Conservation (phyloP, 2,113 vertebrate genomes). For the Gadus macrocephalus region DNA sequence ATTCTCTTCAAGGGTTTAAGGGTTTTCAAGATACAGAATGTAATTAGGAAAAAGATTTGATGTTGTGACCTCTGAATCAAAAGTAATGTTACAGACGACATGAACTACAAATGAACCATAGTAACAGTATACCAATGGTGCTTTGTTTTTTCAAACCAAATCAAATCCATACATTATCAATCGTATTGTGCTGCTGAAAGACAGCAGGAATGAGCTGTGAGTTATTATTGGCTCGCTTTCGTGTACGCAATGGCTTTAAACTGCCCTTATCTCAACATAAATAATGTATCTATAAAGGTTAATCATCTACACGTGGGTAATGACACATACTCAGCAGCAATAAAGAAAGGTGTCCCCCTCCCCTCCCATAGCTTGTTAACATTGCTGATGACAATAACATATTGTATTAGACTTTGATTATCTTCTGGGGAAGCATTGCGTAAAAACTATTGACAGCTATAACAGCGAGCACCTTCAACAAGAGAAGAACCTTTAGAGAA, state of each 20-base stretch:
- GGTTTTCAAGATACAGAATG: constrained; percentile 8
- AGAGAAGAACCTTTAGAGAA: too few relatives aligned
- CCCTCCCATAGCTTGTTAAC: constrained; percentile 17
- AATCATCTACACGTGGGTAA: constrained; percentile 67
- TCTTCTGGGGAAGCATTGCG: constrained; percentile 14
- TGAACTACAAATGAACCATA: neutral
- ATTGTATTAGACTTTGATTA: constrained; percentile 3
- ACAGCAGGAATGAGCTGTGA: constrained; percentile 22
- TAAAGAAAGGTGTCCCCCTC: constrained; percentile 51
- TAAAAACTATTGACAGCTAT: neutral
- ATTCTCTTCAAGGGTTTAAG: constrained; percentile 21
- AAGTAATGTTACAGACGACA: constrained; percentile 12
- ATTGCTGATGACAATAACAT: constrained; percentile 11
- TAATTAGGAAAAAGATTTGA: neutral
- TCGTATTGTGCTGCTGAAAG: neutral
- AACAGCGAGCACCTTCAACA: neutral
- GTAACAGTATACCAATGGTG: neutral
- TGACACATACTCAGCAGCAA: constrained; percentile 52
- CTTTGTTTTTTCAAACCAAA: neutral
- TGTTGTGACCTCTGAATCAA: constrained; percentile 4
- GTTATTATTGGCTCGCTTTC: constrained; percentile 37
- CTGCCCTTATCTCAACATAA: constrained; percentile 75
- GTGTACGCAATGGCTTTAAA: constrained; percentile 49
- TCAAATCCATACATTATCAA: constrained; percentile 6
- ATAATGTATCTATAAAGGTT: constrained; percentile 73